These are phyloP conservation scores for Hippocampus barbouri DNA, from an alignment of 2,113 vertebrate genomes.

Conservation along the genomic window DNA sequence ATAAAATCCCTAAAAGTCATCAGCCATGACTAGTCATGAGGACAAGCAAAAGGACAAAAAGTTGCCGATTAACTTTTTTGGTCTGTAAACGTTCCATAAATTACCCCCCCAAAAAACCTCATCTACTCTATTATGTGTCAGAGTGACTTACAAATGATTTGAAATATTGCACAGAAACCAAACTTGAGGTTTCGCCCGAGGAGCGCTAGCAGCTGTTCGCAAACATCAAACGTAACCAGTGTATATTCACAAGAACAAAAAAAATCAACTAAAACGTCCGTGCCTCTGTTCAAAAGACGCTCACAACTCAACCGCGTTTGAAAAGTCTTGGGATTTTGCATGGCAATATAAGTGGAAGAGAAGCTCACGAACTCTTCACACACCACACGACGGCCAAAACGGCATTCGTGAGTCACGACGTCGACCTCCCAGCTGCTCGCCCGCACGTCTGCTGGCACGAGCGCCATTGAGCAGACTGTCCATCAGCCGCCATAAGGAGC, in stretches of 20 bases:
- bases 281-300: neutral
- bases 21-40: neutral
- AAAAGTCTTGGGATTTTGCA: neutral
- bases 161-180: neutral
- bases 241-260: neutral
- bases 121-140: neutral
- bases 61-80: neutral
- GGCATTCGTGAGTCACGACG: slow-evolving; percentile 68
- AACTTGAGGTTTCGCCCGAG: neutral
- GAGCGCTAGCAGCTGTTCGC: neutral
- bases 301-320: neutral
- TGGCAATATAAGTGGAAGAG: slow-evolving; percentile 3
- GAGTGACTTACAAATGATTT: neutral
- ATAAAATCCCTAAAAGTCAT: too few relatives aligned
- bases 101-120: neutral
- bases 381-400: slow-evolving; percentile 39
- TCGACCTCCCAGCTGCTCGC: slow-evolving; percentile 76
- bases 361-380: slow-evolving; percentile 22
- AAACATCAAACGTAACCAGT: slow-evolving; percentile 11
- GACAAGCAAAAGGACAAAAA: neutral
- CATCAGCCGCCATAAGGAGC: slow-evolving; percentile 61
- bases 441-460: slow-evolving; percentile 80
- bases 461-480: slow-evolving; percentile 58
- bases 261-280: neutral
- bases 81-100: neutral